A percentile compares a stretch with the other conserved stretches of the same genome.
Evolutionary conservation across 2,797 vertebrate genomes (phyloP).

Genomic region (Melopsittacus undulatus): DNA sequence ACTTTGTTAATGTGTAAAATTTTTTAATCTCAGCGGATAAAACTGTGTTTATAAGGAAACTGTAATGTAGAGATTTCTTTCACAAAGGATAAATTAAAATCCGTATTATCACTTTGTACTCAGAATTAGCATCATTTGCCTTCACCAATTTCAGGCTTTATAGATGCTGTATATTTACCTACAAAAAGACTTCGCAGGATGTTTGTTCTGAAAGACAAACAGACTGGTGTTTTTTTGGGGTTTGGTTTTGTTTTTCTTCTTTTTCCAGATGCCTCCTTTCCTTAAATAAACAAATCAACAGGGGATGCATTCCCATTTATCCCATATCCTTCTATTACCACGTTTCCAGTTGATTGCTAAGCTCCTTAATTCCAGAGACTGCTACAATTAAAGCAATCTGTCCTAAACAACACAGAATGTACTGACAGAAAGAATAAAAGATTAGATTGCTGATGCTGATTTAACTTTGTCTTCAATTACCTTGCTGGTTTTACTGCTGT

Average conservation of each 20-base stretch:
- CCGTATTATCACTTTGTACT: not conserved
- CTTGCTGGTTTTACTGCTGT: conserved; percentile 34
- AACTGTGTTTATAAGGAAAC: not conserved
- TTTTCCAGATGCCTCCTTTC: not conserved
- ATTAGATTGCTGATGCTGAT: conserved; percentile 24
- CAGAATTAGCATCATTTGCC: conserved; percentile 9
- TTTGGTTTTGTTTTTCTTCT: not conserved
- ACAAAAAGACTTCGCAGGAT: conserved; percentile 8
- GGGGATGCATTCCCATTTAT: not conserved
- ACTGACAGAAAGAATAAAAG: not conserved
- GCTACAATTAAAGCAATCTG: conserved; percentile 7
- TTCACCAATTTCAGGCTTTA: not conserved
- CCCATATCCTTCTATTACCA: not conserved
- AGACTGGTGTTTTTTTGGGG: not conserved
- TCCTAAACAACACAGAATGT: conserved; percentile 17
- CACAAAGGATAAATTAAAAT: conserved; percentile 35
- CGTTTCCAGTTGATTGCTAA: conserved; percentile 27
- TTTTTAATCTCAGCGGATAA: conserved; percentile 21
- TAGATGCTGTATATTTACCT: not conserved
- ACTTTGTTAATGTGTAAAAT: not conserved
- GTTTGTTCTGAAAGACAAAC: not conserved
- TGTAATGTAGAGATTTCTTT: conserved; percentile 33
- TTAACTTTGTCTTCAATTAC: conserved; percentile 48
- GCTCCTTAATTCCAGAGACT: not conserved
- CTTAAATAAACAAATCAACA: conserved; percentile 35